A percentile compares a stretch with the other conserved stretches of the same genome.
Conservation (phyloP, 2,797 vertebrate species). For the Sebastes hubbsi region DNA sequence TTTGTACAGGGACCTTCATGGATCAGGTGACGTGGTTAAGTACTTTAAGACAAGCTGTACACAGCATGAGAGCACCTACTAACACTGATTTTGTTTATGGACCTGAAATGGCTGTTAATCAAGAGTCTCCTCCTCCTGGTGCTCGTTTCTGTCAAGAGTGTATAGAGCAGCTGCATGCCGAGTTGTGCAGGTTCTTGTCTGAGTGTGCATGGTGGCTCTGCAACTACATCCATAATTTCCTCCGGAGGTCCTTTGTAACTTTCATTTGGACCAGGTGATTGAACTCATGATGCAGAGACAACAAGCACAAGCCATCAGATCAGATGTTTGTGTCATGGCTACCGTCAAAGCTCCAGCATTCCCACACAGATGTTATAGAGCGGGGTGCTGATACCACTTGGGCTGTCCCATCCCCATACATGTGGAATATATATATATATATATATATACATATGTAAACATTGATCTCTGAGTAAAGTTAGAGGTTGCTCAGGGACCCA, state of each 20-base stretch:
- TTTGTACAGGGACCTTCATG: neutral
- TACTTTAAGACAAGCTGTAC: constrained; percentile 1
- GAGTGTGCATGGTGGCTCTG: neutral
- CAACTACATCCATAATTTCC: neutral
- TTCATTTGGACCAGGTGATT: neutral
- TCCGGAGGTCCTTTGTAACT: neutral
- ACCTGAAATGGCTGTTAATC: constrained; percentile 25
- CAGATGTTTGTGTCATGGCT: neutral
- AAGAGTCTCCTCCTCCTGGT: neutral
- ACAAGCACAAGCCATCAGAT: neutral
- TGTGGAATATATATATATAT: neutral
- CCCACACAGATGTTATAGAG: neutral
- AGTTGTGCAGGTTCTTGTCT: neutral
- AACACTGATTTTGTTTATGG: constrained; percentile 29
- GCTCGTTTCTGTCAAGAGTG: constrained; percentile 5
- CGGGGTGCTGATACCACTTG: neutral
- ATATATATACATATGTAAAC: neutral
- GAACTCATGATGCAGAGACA: neutral
- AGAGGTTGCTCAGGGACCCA: neutral
- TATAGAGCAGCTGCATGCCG: constrained; percentile 17
- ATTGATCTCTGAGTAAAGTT: neutral
- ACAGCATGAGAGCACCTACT: constrained; percentile 18
- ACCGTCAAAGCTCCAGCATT: neutral
- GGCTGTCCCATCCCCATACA: neutral
- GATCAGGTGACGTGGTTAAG: neutral